Percentiles rank a stretch among this genome's conserved stretches.
Conservation (phyloP, 2,797 vertebrate species). For the Mus minutoides region DNA sequence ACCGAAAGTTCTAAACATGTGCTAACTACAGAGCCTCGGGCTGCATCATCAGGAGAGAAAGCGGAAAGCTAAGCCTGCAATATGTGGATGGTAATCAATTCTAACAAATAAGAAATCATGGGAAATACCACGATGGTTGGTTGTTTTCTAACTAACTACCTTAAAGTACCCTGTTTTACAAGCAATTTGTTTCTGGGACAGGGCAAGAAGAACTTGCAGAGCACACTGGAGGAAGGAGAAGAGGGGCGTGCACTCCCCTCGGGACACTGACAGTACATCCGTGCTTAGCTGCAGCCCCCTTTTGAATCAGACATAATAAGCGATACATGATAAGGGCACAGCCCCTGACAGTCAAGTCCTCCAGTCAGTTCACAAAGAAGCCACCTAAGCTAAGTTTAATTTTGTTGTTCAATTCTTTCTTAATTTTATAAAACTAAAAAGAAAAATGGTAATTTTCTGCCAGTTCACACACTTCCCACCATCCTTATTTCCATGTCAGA, state of each 20-base stretch:
- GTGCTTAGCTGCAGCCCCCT: constrained; percentile 32
- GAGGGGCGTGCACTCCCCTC: background rate
- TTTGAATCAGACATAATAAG: constrained; percentile 59
- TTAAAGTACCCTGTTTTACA: background rate
- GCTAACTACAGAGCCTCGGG: background rate
- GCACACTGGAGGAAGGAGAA: background rate
- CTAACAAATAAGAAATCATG: constrained; percentile 17
- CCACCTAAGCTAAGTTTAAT: constrained; percentile 32
- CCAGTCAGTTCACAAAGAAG: constrained; percentile 61
- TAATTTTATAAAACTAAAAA: constrained; percentile 70
- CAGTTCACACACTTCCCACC: constrained; percentile 45
- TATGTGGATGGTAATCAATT: background rate
- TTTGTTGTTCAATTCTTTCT: constrained; percentile 1
- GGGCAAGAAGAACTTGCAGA: background rate
- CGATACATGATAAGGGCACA: constrained; percentile 54
- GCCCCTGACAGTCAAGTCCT: constrained; percentile 64
- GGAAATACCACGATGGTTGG: background rate
- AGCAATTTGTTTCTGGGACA: background rate
- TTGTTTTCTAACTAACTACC: constrained; percentile 30
- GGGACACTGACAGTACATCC: constrained; percentile 4
- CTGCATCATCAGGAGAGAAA: background rate
- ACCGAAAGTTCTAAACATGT: background rate
- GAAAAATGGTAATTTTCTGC: constrained; percentile 52
- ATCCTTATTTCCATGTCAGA: constrained; percentile 43
- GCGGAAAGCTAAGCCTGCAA: background rate